Conservation (phyloP, 2,888 invertebrate species). For the Drosophila sordidula region DNA sequence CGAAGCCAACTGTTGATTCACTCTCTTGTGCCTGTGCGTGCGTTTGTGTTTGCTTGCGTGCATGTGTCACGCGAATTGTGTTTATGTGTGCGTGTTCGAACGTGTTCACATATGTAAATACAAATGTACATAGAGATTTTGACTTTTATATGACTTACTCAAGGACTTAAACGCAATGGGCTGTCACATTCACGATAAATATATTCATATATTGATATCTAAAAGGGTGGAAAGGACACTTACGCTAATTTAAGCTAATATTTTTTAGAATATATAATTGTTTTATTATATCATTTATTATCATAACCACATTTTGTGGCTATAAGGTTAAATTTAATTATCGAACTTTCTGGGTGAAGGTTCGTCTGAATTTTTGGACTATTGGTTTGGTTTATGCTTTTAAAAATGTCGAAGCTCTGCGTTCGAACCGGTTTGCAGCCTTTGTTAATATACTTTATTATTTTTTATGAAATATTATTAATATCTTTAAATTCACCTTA, state of each 20-base stretch:
- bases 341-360: too few species aligned
- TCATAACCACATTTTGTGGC: too few species aligned
- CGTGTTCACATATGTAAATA: constrained; percentile 19
- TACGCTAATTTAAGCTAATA: neutral
- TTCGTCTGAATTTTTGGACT: too few species aligned
- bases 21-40: neutral
- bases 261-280: too few species aligned
- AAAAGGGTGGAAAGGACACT: neutral
- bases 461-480: too few species aligned
- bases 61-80: neutral
- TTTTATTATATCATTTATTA: too few species aligned
- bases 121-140: constrained; percentile 6
- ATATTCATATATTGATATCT: neutral
- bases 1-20: constrained; percentile 57
- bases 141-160: constrained; percentile 41
- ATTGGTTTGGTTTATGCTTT: too few species aligned
- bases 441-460: too few species aligned
- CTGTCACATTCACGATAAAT: constrained; percentile 18
- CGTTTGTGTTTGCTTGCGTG: neutral
- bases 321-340: too few species aligned
- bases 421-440: too few species aligned
- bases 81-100: constrained; percentile 1
- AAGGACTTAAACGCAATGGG: constrained; percentile 14
- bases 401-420: too few species aligned
- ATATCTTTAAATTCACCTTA: too few species aligned